Base-by-base conservation (phyloP, 2,888 invertebrate species). In the Orchesella flavescens region DNA sequence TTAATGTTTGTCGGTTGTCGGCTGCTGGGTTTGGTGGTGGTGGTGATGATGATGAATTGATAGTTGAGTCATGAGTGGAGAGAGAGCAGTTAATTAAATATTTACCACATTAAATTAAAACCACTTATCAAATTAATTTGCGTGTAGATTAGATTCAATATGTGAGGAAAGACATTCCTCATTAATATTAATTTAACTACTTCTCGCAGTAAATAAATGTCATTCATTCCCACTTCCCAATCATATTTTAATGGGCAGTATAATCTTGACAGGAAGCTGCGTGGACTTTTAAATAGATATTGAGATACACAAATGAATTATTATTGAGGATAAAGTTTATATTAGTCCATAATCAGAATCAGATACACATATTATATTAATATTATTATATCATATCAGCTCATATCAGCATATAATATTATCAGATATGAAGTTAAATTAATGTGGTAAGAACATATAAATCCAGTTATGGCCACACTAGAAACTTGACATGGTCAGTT, bases 161-260 rank as follows among this genome's bases (percentile, higher is more conserved):
- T 59, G 59, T 69, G 77, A 68, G 69, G 77, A 77, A 69, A 77
- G 77, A 77, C 57, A 17, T 15, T 34, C 59, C 57, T 57, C 61
- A 49, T 69, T 61, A 49, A 59, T 61, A 77, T 69, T 59, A 69
- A 76, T 68, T 68, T 68, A 49, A 61, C 46, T 43, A 59, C 19
- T 61, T 69, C 24, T 68, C 46, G 44, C 59, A 77, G 23, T 69
- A 61, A 69, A 68, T 21, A 66, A 66, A 68, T 77, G 77, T 68
- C 76, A 77, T 69, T 68, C 69, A 77, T 77, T 77, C 77, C 77
- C 69, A 77, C 77, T 66, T 77, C 77, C 59, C 77, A 69, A 68
- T 65, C 15, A 12, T 57, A 76, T 57, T 66, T 17, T 75, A 69
- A 46, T 66, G 1, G 10, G 5, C 49, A 49, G 12, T 49, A 49